Evolutionary conservation across 2,888 invertebrate genomes (phyloP).

Genomic region (Malthinus flaveolus): DNA sequence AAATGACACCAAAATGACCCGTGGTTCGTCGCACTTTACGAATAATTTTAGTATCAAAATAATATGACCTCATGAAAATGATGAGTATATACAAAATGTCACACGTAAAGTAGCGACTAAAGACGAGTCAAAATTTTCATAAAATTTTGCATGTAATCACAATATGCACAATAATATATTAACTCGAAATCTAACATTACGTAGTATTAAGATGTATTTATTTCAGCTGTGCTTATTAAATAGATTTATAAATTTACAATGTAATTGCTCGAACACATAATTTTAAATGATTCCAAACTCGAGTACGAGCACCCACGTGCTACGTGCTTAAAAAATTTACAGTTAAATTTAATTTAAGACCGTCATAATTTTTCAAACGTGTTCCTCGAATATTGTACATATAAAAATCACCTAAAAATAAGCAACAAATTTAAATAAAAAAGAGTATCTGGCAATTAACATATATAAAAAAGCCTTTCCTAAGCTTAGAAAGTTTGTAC

Average conservation of each 20-base stretch:
- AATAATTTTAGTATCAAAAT: constrained; percentile 28
- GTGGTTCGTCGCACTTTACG: constrained; percentile 18
- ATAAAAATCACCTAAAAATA: constrained; percentile 3
- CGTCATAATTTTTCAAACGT: too few relatives aligned
- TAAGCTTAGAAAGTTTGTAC: constrained; percentile 38
- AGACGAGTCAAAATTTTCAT: constrained; percentile 19
- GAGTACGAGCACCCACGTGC: too few relatives aligned
- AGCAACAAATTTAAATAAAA: constrained; percentile 20
- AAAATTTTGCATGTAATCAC: constrained; percentile 29
- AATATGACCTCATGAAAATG: constrained; percentile 22
- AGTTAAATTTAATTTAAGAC: too few relatives aligned
- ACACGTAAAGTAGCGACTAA: constrained; percentile 20
- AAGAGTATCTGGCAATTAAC: constrained; percentile 4
- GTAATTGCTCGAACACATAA: too few relatives aligned
- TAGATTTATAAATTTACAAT: constrained; percentile 18
- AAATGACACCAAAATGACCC: constrained; percentile 22
- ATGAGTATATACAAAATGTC: constrained; percentile 24
- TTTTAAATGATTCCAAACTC: too few relatives aligned
- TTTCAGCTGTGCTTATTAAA: constrained; percentile 7
- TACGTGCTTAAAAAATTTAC: too few relatives aligned
- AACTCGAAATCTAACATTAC: constrained; percentile 27
- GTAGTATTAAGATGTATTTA: constrained; percentile 19
- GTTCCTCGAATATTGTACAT: too few relatives aligned
- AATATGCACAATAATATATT: constrained; percentile 30
- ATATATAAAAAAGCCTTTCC: constrained; percentile 18